Base-by-base conservation (phyloP, 2,113 vertebrate genomes). In the Misgurnus mizolepis region DNA sequence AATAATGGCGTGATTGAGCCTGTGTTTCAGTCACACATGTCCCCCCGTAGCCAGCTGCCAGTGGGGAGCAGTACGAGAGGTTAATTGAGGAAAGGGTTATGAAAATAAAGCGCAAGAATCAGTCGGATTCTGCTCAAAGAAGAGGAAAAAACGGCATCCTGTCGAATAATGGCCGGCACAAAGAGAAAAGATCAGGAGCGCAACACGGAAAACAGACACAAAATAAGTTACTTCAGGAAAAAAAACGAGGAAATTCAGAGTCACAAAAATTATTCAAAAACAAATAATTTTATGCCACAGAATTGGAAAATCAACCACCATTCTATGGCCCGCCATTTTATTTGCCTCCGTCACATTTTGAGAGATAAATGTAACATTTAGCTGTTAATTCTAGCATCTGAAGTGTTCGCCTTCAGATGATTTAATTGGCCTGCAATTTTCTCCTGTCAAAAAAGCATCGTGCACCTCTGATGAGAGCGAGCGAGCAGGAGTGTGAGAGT, bases 381-480 rank as follows among this genome's bases (percentile, higher is more conserved):
- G 90, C 90, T 85, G 90, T 88, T 92, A 89, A 91, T 89, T 92
- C 85, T 91, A 89, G 89, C 88, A 91, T 91, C 91, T 89, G 87
- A 89, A 93, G 92, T 91, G 90, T 88, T 91, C 88, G 85, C 88
- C 92, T 91, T 89, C 90, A 91, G 88, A 92, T 93, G 90, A 93
- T 93, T 94, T 93, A 93, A 94, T 93, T 93, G 92, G 88, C 88
- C 90, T 40, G 87, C 92, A 93, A 93, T 93, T 93, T 93, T 91
- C 91, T 89, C 86, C 92, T 92, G 92, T 93, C 91, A 91, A 91
- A 93, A 91, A 92, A 92, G 89, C 90, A 92, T 92, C 86, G 89
- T 89, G 88, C 89, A 87, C 88, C 90, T 90, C 87, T 76, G 89
- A 92, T 90, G 90, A 90, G 89, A 90, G 85, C 84, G 84, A 89